Evolutionary conservation across 37 sponge, comb jelly and placozoan species (phyloP), one percentile per base, ranked within the genome.

Genomic region (Oopsacas minuta): DNA sequence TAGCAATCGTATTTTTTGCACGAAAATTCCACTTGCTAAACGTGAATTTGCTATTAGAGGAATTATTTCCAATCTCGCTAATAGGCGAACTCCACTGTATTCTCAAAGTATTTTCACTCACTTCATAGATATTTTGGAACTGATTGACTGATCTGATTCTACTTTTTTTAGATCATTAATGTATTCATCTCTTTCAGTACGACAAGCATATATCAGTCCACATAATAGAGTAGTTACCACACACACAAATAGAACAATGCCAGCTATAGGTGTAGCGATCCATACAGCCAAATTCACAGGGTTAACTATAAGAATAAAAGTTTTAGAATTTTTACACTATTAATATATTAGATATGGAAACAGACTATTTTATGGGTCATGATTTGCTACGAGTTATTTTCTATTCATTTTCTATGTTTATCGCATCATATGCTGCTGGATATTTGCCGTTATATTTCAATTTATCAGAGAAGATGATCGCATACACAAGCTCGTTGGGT

Each of bases 381-480:
- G 75, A 61, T 32, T 61, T 10, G 75, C 17, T 3, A 61, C 75
- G 75, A n/a, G 30, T 61, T 61, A 61, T 61, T n/a, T 61, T 91
- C 35, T 88, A 95, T 37, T 91, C 96, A 52, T 25, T 93, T 0
- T 42, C 94, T 23, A 98, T 98, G 99, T 89, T 98, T 32, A n/a
- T 93, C 23, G 96, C 95, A 22, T 92, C 92, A 35, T 98, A 93
- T 87, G 23, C 93, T 0, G 90, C 96, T 30, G 99, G 99, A 0
- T 89, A 89, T 3, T 88, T 98, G 0, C 99, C 99, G 0, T 90
- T 98, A 17, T 84, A 87, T 1, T 85, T 98, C 61, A 87, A 88
- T 7, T 87, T 98, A 37, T 93, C 93, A 46, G 98, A 94, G 90
- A 61, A 12, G 1, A 61, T 61, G 75, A 61, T 61, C 7, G 75